A percentile compares a stretch with the other conserved stretches of the same genome.
These are phyloP conservation scores for Chaunax sp. DNA, from an alignment of 2,797 vertebrate genomes.

Conservation along the genomic window DNA sequence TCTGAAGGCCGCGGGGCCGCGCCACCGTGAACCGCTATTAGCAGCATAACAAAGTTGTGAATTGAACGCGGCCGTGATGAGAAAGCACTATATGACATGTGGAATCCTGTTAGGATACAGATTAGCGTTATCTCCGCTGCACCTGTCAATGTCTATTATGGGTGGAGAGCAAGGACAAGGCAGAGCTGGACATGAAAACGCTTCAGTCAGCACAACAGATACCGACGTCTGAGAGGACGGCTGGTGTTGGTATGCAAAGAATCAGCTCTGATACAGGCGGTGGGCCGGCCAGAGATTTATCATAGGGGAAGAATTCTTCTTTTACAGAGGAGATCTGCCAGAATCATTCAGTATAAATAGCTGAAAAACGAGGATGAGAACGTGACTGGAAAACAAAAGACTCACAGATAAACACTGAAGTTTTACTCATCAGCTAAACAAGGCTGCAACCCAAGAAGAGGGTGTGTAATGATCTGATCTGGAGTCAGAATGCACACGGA, in stretches of 20 bases:
- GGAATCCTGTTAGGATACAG: constrained; percentile 68
- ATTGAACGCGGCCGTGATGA: constrained; percentile 43
- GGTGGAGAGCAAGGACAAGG: constrained; percentile 58
- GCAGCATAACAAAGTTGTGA: constrained; percentile 50
- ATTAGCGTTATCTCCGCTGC: constrained; percentile 63
- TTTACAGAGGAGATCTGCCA: constrained; percentile 28
- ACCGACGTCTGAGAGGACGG: constrained; percentile 22
- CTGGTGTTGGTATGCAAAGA: constrained; percentile 42
- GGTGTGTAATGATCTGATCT: no score
- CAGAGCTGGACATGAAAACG: constrained; percentile 53
- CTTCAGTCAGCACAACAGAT: constrained; percentile 64
- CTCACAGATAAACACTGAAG: no score
- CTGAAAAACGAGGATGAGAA: constrained; percentile 37
- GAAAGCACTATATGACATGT: constrained; percentile 51
- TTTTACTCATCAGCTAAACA: no score
- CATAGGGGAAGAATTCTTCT: constrained; percentile 1
- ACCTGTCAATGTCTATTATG: constrained; percentile 71
- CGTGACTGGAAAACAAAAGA: constrained; percentile 15
- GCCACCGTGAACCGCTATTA: constrained; percentile 56
- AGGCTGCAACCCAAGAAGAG: no score
- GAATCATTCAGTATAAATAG: constrained; percentile 36
- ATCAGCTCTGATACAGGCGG: constrained; percentile 14
- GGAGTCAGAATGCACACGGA: no score
- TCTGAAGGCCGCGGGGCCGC: constrained; percentile 25
- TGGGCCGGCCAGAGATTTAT: not conserved